Conservation (phyloP, 2,113 vertebrate genomes). For the Anolis sagrei region DNA sequence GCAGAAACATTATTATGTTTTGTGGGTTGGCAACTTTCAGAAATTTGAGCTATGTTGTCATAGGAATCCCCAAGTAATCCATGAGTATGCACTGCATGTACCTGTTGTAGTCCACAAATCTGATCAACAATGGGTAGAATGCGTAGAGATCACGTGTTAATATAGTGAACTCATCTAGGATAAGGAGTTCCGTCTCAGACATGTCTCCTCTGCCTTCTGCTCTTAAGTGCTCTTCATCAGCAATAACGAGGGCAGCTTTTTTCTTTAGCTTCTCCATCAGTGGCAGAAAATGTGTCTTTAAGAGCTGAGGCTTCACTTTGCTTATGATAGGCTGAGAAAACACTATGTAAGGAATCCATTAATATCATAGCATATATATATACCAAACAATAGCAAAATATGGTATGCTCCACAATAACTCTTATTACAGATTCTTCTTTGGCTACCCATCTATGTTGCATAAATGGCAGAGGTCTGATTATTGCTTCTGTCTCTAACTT, state of each 20-base stretch:
- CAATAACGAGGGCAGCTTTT: slow-evolving; percentile 90
- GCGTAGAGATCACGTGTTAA: slow-evolving; percentile 94
- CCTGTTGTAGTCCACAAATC: slow-evolving; percentile 98
- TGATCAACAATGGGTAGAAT: slow-evolving; percentile 95
- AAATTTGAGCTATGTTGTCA: background rate
- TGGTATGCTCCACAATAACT: background rate
- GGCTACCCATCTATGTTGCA: background rate
- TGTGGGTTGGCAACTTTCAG: background rate
- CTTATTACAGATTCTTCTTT: background rate
- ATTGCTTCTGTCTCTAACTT: background rate
- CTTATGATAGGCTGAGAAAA: slow-evolving; percentile 98
- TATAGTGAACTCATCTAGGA: slow-evolving; percentile 94
- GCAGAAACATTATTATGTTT: background rate
- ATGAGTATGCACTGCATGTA: slow-evolving; percentile 62
- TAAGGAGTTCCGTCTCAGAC: slow-evolving; percentile 95
- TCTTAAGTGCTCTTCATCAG: slow-evolving; percentile 93
- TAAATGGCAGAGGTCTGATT: background rate
- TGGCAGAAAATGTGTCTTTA: slow-evolving; percentile 95
- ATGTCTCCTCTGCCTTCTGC: slow-evolving; percentile 94
- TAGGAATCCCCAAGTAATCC: background rate
- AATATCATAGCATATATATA: slow-evolving; percentile 53
- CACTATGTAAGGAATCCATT: slow-evolving; percentile 81
- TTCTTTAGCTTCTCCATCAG: slow-evolving; percentile 97
- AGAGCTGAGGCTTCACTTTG: slow-evolving; percentile 90
- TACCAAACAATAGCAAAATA: background rate